These are phyloP conservation scores for Pristionchus entomophagus DNA, from an alignment of 2,888 invertebrate genomes.

Conservation along the genomic window DNA sequence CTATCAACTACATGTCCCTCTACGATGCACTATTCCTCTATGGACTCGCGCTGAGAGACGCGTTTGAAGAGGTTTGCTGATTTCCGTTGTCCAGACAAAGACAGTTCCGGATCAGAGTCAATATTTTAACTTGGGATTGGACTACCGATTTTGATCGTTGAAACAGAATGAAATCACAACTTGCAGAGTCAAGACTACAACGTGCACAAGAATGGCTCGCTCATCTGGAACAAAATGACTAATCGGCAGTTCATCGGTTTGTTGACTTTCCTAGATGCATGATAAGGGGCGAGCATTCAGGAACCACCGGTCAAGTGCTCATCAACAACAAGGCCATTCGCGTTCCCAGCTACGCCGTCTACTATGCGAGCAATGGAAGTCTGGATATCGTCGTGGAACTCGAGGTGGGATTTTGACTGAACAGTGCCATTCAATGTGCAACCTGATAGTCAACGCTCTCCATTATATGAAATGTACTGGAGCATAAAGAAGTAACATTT, in stretches of 20 bases:
- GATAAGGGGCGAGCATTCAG: conserved; percentile 49
- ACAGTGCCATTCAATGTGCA: too few species aligned
- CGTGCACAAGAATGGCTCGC: conserved; percentile 68
- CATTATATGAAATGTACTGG: too few species aligned
- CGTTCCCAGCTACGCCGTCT: conserved; percentile 74
- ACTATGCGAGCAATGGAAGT: conserved; percentile 70
- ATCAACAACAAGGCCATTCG: conserved; percentile 75
- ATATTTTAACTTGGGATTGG: too few species aligned
- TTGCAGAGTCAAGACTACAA: conserved; percentile 57
- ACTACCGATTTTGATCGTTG: too few species aligned
- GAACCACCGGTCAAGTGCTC: conserved; percentile 73
- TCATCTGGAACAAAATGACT: conserved; percentile 73
- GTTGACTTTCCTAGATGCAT: neutral
- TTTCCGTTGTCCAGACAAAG: neutral
- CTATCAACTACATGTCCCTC: conserved; percentile 72
- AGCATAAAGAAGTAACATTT: too few species aligned
- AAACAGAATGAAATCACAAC: too few species aligned
- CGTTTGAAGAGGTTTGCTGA: conserved; percentile 65
- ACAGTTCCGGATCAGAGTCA: too few species aligned
- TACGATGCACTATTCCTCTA: conserved; percentile 74
- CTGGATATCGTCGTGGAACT: conserved; percentile 73
- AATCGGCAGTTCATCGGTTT: conserved; percentile 72
- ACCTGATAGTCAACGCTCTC: too few species aligned
- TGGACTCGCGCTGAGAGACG: conserved; percentile 72
- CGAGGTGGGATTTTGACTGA: too few species aligned